Base-by-base conservation (phyloP, 2,888 invertebrate species). In the Brachylomia viminalis region DNA sequence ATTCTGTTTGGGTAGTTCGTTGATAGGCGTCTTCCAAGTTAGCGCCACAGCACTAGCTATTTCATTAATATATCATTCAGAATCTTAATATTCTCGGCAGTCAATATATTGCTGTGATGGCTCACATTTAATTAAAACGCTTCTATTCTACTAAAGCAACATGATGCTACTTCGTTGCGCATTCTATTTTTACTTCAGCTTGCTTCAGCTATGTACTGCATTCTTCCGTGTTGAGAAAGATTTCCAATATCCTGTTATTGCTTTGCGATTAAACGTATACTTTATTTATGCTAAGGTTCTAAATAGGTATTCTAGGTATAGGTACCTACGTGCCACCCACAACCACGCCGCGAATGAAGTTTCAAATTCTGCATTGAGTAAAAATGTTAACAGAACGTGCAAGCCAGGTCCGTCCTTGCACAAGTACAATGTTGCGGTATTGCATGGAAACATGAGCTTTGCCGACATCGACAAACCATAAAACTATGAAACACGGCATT, bases 351-450 rank as follows among this genome's bases (percentile, higher is more conserved):
- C 68, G 33, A 80, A 67, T 52, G 30, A 33, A 72, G 79, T 84
- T 72, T 72, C 58, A 72, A 72, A 72, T 83, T 79, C 65, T 79
- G 69, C 73, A 70, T 17, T 8, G 27, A 69, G 45, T 65, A 56
- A 79, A 77, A 69, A 30, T 56, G 67, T 69, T 45, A 49, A 65
- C 59, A 5, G 7, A 62, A 79, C 69, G 84, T 84, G 81, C 81
- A 73, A 81, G n/a, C 72, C 54, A 56, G n/a, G 54, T 33, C 20
- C 33, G 81, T 68, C 71, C 64, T 72, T 81, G 59, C 54, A 38
- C 61, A 10, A n/a, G 38, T 73, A 68, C 38, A 68, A 62, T 54
- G 54, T 58, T 38, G 58, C 80, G 33, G 45, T 58, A 74, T 59
- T 74, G 64, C 64, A 71, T 59, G 38, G 70, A 72, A 84, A 82